Base-by-base conservation (phyloP, 2,797 vertebrate species). In the Triplophysa yarkandensis region DNA sequence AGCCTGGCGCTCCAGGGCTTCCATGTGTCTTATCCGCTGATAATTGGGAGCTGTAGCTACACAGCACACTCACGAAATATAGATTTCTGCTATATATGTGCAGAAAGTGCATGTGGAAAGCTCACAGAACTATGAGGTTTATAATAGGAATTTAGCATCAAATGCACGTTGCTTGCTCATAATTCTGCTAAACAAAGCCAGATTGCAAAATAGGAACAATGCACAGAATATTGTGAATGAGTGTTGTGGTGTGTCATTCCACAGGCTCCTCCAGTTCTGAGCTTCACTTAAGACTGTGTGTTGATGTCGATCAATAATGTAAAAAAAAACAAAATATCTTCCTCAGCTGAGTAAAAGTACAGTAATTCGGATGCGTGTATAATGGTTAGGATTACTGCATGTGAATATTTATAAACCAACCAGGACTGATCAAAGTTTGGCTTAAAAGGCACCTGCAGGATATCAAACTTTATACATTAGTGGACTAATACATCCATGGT, bases 61-160 rank as follows among this genome's bases (percentile, higher is more conserved):
- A 91, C 89, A 90, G 89, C 89, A 87, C 88, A 88, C 88, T 92
- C 92, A 91, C 92, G 87, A 92, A 93, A 93, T 92, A 92, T 92
- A 91, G 90, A 92, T 92, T 91, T 87, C 86, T 89, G 83, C 85
- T 85, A 86, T 87, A 50, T 74, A 50, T 23, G 50, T 48, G 39
- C 54, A 89, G 63, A 76, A 77, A 75, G 28, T 65, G 48, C 64
- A 64, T 57, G 32, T 14, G 5, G 57, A 74, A 78, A 54, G 36
- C 50, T 78, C n/a, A 55, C 25, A 32, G 19, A 46, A 27, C 34
- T 78, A 61, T 69, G 69, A 73, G 44, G 57, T 78, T 73, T 68
- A 78, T 50, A 30, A 69, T 62, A 25, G 62, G 36, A 66, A 44
- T 52, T 6, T 2, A 58, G 41, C 27, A 23, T 32, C 19, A 1